These are phyloP conservation scores for Pelagia noctiluca DNA, from an alignment of 30 jellyfish, hydroid and myxozoan genomes.

Conservation along the genomic window DNA sequence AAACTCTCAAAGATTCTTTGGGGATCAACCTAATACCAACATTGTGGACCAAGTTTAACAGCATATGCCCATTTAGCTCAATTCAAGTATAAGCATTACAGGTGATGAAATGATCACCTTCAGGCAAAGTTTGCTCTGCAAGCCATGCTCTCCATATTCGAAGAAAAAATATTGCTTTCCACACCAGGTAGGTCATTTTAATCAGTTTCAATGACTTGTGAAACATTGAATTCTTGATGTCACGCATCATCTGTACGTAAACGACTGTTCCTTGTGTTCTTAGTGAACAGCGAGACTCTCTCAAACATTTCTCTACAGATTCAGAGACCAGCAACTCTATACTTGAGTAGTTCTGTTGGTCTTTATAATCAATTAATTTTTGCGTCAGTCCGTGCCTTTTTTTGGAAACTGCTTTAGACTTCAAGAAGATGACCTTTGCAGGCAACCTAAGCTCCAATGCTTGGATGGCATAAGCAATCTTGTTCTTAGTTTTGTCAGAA, in stretches of 20 bases:
- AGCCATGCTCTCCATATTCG: neutral
- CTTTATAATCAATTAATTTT: neutral
- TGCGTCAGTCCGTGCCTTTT: slow-evolving; percentile 23
- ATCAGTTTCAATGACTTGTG: neutral
- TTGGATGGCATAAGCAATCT: neutral
- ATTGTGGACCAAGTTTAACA: too few species aligned
- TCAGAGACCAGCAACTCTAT: neutral
- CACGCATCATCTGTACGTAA: neutral
- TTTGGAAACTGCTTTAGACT: slow-evolving; percentile 28
- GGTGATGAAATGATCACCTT: too few species aligned
- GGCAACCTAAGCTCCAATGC: neutral
- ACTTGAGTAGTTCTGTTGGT: neutral
- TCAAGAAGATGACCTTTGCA: slow-evolving; percentile 4
- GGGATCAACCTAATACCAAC: too few species aligned
- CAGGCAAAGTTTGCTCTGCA: too few species aligned
- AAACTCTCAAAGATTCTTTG: neutral
- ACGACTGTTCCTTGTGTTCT: neutral
- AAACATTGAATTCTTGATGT: neutral
- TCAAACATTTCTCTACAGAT: neutral
- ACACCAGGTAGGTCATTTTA: neutral
- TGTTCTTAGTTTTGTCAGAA: neutral
- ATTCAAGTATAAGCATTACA: too few species aligned
- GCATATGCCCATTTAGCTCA: too few species aligned
- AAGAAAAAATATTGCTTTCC: neutral
- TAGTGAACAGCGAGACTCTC: neutral